Evolutionary conservation across 1,140 invertebrate species (phyloP).

Genomic region (Oedothorax gibbosus): DNA sequence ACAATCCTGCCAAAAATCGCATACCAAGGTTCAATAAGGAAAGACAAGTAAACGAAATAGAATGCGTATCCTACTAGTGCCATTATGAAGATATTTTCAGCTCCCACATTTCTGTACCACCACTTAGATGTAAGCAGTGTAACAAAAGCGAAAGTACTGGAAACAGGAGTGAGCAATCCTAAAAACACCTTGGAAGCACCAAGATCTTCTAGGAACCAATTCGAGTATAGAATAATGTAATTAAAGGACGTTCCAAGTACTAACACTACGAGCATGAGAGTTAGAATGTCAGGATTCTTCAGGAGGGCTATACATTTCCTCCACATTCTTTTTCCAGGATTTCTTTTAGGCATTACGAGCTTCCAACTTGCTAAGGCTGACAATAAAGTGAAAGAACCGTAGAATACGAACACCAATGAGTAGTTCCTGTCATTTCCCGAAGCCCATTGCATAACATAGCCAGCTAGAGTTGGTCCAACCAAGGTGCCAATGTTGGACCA

Average conservation of each 20-base stretch:
- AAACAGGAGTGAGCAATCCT: neutral
- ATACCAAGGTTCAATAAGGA: neutral
- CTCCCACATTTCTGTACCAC: slow-evolving; percentile 11
- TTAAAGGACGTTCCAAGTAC: slow-evolving; percentile 2
- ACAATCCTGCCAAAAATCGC: neutral
- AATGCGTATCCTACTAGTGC: slow-evolving; percentile 10
- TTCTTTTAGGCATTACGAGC: neutral
- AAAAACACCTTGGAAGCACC: neutral
- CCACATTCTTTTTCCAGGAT: slow-evolving; percentile 29
- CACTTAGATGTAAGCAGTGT: slow-evolving; percentile 24
- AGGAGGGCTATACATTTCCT: neutral
- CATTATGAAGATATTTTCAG: neutral
- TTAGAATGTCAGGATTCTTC: slow-evolving; percentile 1
- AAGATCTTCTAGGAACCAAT: slow-evolving; percentile 8
- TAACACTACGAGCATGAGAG: slow-evolving; percentile 2
- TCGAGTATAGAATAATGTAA: neutral
- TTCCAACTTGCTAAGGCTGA: neutral
- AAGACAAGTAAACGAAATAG: slow-evolving; percentile 2
- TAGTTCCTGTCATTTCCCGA: neutral
- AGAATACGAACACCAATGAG: neutral
- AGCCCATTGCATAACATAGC: neutral
- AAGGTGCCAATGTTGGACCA: slow-evolving; percentile 5
- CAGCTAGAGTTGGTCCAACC: neutral
- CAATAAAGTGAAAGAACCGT: neutral
- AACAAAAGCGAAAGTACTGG: neutral